phyloP scores from a whole-genome alignment of 2,113 vertebrate species.

The Poeciliopsis retropinna region DNA sequence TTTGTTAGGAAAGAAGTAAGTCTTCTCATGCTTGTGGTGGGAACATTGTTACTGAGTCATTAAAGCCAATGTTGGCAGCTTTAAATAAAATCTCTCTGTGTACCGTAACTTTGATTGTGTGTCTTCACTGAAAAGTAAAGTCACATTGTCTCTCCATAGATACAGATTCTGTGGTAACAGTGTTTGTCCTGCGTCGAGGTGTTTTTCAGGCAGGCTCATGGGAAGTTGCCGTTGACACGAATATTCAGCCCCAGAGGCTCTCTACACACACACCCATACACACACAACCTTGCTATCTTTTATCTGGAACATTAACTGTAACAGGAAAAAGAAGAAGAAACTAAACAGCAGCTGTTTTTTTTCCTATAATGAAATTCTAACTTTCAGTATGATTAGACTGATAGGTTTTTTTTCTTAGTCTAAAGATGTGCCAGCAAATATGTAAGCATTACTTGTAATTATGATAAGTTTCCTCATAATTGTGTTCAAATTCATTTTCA shows the following conservation, averaged over 20 bases:
- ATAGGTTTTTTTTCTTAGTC: too few species aligned
- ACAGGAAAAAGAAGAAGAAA: too few species aligned
- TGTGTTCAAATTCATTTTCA: too few species aligned
- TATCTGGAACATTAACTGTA: constrained; percentile 26
- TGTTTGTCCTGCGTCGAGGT: constrained; percentile 50
- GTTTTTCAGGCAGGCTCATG: constrained; percentile 55
- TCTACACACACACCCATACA: constrained; percentile 8
- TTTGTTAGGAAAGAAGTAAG: background rate
- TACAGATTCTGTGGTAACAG: constrained; percentile 73
- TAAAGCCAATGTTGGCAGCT: constrained; percentile 30
- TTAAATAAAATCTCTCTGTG: constrained; percentile 38
- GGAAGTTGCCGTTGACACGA: constrained; percentile 35
- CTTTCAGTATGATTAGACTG: too few species aligned
- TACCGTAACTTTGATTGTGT: background rate
- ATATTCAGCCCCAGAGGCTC: constrained; percentile 9
- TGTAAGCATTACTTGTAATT: too few species aligned
- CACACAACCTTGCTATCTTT: constrained; percentile 16
- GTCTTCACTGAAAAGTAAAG: constrained; percentile 25
- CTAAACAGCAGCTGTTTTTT: too few species aligned
- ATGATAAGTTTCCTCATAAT: too few species aligned
- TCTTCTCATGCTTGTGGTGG: background rate
- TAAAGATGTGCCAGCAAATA: too few species aligned
- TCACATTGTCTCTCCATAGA: constrained; percentile 59
- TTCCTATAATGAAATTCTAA: too few species aligned
- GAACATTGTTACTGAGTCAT: constrained; percentile 22